Conservation (phyloP, 2,113 vertebrate species). For the Eonycteris spelaea region DNA sequence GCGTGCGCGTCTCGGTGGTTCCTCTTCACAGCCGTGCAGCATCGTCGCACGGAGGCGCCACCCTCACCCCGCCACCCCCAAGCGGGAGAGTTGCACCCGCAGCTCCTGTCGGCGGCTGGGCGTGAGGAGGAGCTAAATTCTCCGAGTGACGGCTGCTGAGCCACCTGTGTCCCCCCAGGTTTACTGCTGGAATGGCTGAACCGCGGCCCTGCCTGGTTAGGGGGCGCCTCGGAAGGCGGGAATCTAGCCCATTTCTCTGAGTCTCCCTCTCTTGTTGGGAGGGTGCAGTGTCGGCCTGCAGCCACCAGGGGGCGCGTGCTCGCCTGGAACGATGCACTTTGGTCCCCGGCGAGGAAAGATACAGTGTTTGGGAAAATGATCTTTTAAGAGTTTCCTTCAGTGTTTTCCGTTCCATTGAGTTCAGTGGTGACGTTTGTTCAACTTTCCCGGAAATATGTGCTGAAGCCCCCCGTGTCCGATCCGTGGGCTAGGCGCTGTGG, state of each 20-base stretch:
- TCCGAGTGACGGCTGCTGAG: background rate
- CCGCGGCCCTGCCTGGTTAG: no score
- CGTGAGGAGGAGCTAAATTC: background rate
- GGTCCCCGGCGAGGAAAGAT: rapidly evolving
- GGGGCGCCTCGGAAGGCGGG: no score
- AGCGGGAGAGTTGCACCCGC: no score
- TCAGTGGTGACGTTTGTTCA: background rate
- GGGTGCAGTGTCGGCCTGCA: background rate
- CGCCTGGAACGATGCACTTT: conserved; percentile 8
- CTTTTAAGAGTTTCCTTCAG: background rate
- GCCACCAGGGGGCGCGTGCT: conserved; percentile 74
- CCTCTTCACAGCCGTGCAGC: rapidly evolving
- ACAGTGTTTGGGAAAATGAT: background rate
- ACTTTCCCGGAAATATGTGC: background rate
- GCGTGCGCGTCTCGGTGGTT: no score
- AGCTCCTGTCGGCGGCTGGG: background rate
- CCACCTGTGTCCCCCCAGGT: background rate
- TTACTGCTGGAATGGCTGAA: rapidly evolving
- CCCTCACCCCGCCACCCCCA: no score
- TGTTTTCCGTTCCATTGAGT: background rate
- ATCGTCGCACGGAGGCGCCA: no score
- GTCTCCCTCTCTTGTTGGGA: background rate
- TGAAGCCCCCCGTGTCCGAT: background rate
- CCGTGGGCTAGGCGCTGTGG: background rate
- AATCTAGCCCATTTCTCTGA: no score